Evolutionary conservation across 1,140 invertebrate species (phyloP).

Genomic region (Anastrepha obliqua): DNA sequence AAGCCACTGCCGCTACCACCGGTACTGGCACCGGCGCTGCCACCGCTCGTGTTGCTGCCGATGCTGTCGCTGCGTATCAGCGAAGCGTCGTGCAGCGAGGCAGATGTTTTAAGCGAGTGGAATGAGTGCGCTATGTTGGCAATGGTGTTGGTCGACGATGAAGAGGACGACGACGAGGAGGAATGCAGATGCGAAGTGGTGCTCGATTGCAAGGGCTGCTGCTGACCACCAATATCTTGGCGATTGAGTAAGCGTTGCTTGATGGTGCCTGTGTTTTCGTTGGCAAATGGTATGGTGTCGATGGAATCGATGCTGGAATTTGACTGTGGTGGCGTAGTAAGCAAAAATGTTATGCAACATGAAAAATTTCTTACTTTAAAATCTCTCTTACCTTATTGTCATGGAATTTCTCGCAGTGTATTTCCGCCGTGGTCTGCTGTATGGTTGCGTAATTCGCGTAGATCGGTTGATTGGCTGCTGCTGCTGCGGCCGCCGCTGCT

Average conservation of each 20-base stretch:
- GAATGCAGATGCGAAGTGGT: constrained; percentile 65
- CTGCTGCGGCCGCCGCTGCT: constrained; percentile 41
- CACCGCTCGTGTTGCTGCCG: constrained; percentile 67
- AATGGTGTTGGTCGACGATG: constrained; percentile 72
- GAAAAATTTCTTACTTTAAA: too few relatives aligned
- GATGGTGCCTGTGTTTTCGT: constrained; percentile 98
- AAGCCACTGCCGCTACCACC: constrained; percentile 55
- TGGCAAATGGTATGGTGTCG: constrained; percentile 97
- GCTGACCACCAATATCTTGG: constrained; percentile 64
- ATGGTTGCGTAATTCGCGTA: constrained; percentile 76
- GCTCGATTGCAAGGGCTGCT: constrained; percentile 55
- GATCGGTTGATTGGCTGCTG: constrained; percentile 71
- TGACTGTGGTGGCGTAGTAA: constrained; percentile 78
- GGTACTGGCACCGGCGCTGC: constrained; percentile 60
- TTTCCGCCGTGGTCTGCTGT: constrained; percentile 80
- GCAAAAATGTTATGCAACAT: background rate
- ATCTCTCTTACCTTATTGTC: constrained; percentile 66
- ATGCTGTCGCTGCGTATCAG: constrained; percentile 68
- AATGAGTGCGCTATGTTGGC: constrained; percentile 73
- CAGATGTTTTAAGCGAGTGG: constrained; percentile 72
- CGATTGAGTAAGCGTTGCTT: constrained; percentile 78
- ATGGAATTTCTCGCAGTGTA: constrained; percentile 76
- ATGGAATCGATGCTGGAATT: constrained; percentile 94
- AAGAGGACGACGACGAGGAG: constrained; percentile 73
- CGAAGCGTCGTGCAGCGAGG: constrained; percentile 70